A percentile compares a stretch with the other conserved stretches of the same genome.
Evolutionary conservation across 2,888 invertebrate species (phyloP).

Genomic region (Ectropis crepuscularia): DNA sequence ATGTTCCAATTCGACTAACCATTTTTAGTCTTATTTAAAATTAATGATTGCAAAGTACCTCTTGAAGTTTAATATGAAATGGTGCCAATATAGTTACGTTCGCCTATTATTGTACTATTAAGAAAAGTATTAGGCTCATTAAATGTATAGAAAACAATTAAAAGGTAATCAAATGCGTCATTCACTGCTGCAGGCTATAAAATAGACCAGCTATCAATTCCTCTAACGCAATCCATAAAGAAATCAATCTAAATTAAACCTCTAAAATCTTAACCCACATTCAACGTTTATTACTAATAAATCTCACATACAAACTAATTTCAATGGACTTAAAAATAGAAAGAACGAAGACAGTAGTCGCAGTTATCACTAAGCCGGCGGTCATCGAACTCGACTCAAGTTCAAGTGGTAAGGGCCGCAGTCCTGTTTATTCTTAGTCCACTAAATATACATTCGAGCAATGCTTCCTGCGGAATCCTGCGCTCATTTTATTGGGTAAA

Average conservation of each 20-base stretch:
- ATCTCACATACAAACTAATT: constrained; percentile 22
- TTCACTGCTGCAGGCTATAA: not conserved
- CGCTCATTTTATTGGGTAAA: constrained; percentile 50
- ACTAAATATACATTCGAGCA: constrained; percentile 67
- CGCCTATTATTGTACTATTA: no score
- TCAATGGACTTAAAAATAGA: constrained; percentile 39
- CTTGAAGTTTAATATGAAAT: no score
- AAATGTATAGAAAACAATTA: no score
- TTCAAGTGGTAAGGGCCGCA: constrained; percentile 74
- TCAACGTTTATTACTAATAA: constrained; percentile 22
- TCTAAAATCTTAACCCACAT: constrained; percentile 18
- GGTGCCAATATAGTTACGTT: no score
- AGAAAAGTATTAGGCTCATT: no score
- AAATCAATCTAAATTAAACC: constrained; percentile 14
- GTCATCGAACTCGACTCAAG: constrained; percentile 74
- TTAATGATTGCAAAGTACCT: no score
- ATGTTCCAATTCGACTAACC: no score
- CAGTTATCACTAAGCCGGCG: constrained; percentile 61
- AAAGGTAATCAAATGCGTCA: no score
- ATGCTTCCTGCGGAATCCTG: constrained; percentile 69
- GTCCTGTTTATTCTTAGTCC: constrained; percentile 75
- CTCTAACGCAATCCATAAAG: constrained; percentile 9
- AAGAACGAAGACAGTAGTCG: constrained; percentile 44
- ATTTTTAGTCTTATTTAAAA: no score
- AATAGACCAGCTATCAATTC: not conserved